phyloP scores from a whole-genome alignment of 37 sponge, comb jelly and placozoan genomes.

The Geodia barretti region DNA sequence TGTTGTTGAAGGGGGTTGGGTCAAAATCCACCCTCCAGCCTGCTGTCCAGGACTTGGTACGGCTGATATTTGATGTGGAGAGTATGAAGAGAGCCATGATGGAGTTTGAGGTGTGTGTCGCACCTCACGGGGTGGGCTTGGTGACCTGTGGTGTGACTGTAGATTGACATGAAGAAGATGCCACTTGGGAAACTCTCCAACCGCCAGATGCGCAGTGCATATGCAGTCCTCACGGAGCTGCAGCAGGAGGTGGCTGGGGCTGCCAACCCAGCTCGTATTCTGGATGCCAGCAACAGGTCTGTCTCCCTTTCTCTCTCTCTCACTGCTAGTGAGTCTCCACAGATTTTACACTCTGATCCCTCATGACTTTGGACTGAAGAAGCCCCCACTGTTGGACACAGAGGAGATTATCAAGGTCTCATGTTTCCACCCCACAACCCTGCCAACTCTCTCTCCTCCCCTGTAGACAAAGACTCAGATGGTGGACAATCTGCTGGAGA shows the following conservation, averaged over 20 bases:
- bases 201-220: constrained; percentile 91
- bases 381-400: constrained; percentile 82
- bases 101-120: constrained; percentile 98
- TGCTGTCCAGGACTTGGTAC: constrained; percentile 81
- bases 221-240: constrained; percentile 81
- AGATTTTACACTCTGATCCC: constrained; percentile 98
- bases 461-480: constrained; percentile 80
- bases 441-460: too few species aligned
- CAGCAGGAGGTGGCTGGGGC: constrained; percentile 56
- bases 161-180: constrained; percentile 99
- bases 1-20: constrained; percentile 38
- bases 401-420: constrained; percentile 80
- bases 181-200: constrained; percentile 96
- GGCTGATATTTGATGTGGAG: constrained; percentile 94
- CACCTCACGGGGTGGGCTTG: too few species aligned
- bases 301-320: background rate
- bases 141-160: background rate
- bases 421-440: too few species aligned
- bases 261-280: constrained; percentile 58
- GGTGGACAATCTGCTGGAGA: constrained; percentile 95
- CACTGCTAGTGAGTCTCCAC: background rate
- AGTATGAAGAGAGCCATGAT: constrained; percentile 93
- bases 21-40: constrained; percentile 76
- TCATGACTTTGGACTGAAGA: constrained; percentile 96
- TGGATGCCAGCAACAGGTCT: constrained; percentile 83